phyloP scores from a whole-genome alignment of 2,797 vertebrate genomes.

The Kryptolebias ocellatus region DNA sequence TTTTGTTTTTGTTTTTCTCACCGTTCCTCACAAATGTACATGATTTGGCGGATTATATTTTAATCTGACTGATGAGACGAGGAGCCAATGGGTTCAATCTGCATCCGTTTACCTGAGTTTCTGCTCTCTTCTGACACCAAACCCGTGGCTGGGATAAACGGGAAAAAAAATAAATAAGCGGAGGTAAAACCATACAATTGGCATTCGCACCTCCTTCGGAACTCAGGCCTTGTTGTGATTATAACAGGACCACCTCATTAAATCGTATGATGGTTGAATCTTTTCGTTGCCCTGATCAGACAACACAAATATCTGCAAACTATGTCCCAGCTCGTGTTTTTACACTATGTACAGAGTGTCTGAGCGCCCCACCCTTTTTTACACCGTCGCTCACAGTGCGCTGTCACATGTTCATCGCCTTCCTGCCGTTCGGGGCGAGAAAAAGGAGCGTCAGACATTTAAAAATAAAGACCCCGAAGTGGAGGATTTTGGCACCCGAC shows the following conservation, averaged over 20 bases:
- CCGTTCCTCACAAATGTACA: background rate
- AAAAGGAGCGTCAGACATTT: background rate
- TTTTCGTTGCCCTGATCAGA: background rate
- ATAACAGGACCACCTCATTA: no score
- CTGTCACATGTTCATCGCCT: constrained; percentile 34
- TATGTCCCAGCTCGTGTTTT: constrained; percentile 20
- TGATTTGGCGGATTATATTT: background rate
- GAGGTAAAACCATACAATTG: no score
- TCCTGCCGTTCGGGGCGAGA: constrained; percentile 2
- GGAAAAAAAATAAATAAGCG: background rate
- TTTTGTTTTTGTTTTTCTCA: background rate
- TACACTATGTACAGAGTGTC: constrained; percentile 25
- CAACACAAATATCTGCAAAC: constrained; percentile 34
- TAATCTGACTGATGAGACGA: background rate
- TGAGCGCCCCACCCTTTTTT: background rate
- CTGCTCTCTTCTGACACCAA: constrained; percentile 1
- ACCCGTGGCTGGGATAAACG: background rate
- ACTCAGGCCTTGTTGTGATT: no score
- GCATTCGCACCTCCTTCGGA: no score
- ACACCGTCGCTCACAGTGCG: constrained; percentile 42
- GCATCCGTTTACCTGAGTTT: background rate
- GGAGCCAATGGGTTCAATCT: background rate
- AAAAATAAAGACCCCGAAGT: no score
- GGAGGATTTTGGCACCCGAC: no score
- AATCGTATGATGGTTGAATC: background rate